Conservation (phyloP, 2,888 invertebrate genomes). For the Epiblema foenella region DNA sequence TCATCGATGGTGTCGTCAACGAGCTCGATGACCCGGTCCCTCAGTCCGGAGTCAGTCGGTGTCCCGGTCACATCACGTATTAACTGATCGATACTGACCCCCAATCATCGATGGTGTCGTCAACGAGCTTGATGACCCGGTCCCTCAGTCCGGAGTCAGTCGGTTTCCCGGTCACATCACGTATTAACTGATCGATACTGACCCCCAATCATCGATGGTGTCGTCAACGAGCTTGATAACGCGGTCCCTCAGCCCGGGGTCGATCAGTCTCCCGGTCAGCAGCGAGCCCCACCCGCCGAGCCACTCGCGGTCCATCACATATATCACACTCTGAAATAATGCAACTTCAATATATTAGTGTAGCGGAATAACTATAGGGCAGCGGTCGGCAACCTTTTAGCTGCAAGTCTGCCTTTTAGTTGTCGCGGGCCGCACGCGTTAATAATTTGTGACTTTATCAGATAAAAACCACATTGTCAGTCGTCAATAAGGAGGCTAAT, state of each 20-base stretch:
- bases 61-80: constrained; percentile 87
- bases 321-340: constrained; percentile 81
- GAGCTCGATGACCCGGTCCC: constrained; percentile 71
- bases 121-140: constrained; percentile 77
- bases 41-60: constrained; percentile 73
- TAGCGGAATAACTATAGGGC: too few species aligned
- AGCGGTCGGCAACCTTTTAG: too few species aligned
- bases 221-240: constrained; percentile 80
- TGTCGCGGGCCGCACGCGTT: too few species aligned
- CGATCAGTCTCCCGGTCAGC: constrained; percentile 85
- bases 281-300: constrained; percentile 87
- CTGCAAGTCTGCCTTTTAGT: too few species aligned
- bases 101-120: constrained; percentile 78
- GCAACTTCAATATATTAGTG: too few species aligned
- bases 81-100: constrained; percentile 60
- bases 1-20: constrained; percentile 79
- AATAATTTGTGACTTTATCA: too few species aligned
- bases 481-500: too few species aligned
- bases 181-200: constrained; percentile 46
- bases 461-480: too few species aligned
- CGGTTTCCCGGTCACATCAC: constrained; percentile 85
- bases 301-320: constrained; percentile 86
- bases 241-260: constrained; percentile 70
- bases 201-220: constrained; percentile 80
- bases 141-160: constrained; percentile 72